A percentile compares a stretch with the other conserved stretches of the same genome.
Evolutionary conservation across 1,140 invertebrate species (phyloP).

Genomic region (Euwallacea fornicatus): DNA sequence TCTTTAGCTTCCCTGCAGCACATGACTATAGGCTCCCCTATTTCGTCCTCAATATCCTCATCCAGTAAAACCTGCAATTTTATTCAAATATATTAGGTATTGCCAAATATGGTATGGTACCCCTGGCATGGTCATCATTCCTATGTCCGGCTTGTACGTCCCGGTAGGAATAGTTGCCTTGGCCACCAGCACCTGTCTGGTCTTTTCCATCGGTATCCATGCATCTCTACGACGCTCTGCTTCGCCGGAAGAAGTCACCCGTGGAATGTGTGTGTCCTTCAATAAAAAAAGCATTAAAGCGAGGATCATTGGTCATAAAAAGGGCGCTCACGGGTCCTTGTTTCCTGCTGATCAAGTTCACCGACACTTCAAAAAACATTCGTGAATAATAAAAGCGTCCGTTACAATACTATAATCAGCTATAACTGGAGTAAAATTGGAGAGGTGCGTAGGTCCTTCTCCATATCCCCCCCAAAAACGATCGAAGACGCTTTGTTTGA

Average conservation of each 20-base stretch:
- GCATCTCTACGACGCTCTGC: slow-evolving; percentile 70
- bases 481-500: no score
- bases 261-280: slow-evolving; percentile 4
- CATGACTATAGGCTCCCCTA: slow-evolving; percentile 74
- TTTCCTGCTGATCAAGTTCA: slow-evolving; percentile 17
- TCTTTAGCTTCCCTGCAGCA: slow-evolving; percentile 77
- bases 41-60: slow-evolving; percentile 68
- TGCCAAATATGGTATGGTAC: slow-evolving; percentile 21
- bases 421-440: no score
- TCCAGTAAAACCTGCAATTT: slow-evolving; percentile 58
- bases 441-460: no score
- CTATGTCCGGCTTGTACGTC: slow-evolving; percentile 66
- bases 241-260: slow-evolving; percentile 50
- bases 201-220: slow-evolving; percentile 72
- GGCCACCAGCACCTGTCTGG: slow-evolving; percentile 63
- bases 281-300: neutral
- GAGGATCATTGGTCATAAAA: neutral
- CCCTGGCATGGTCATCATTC: slow-evolving; percentile 71
- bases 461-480: no score
- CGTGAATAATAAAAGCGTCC: slow-evolving; percentile 2
- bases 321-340: neutral
- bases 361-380: slow-evolving; percentile 26
- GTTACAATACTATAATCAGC: no score
- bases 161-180: slow-evolving; percentile 66
- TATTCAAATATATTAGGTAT: neutral